Base-by-base conservation (phyloP, 2,888 invertebrate species). In the Eumacrocentrus americanus region DNA sequence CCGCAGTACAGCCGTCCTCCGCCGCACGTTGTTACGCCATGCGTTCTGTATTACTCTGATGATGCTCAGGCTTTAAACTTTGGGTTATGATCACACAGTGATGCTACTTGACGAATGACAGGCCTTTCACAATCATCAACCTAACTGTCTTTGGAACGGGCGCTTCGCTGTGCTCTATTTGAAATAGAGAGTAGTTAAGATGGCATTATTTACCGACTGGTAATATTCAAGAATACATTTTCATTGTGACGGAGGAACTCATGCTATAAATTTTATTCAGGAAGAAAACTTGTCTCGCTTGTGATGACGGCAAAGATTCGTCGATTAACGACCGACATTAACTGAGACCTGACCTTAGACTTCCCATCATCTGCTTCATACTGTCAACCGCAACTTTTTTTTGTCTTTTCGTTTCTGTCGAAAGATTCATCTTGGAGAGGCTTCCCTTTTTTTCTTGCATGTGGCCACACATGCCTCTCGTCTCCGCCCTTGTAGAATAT, bases 1-100 rank as follows among this genome's bases (percentile, higher is more conserved):
- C 71, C 37, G 77, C 62, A 53, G 55, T 57, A 62, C 50, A 58
- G 55, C 57, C 79, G 74, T 75, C 70, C 62, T 73, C n/a, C n/a
- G n/a, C 73, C 29, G 18, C 58, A 59, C 58, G 44, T 59, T 59
- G 58, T 53, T 59, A 53, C 40, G 29, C 47, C 58, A 53, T 59
- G 58, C 46, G 47, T 53, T 59, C 11, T 25, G 25, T 47, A 59
- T 44, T 44, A 12, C 25, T 53, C 53, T 47, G n/a, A n/a, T n/a
- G n/a, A n/a, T n/a, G n/a, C n/a, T 18, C 9, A 54, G 22, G 20
- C 38, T 48, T 29, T 38, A 48, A 60, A 48, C 42, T 60, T 50
- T 42, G n/a, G 48, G 40, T 48, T 54, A 42, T 54, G 29, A 48
- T 60, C n/a, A n/a, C 42, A 50, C 38, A 34, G 54, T 38, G 37